A percentile compares a stretch with the other conserved stretches of the same genome.
phyloP scores from a whole-genome alignment of 2,113 vertebrate species.

The Oreocharis arfaki region DNA sequence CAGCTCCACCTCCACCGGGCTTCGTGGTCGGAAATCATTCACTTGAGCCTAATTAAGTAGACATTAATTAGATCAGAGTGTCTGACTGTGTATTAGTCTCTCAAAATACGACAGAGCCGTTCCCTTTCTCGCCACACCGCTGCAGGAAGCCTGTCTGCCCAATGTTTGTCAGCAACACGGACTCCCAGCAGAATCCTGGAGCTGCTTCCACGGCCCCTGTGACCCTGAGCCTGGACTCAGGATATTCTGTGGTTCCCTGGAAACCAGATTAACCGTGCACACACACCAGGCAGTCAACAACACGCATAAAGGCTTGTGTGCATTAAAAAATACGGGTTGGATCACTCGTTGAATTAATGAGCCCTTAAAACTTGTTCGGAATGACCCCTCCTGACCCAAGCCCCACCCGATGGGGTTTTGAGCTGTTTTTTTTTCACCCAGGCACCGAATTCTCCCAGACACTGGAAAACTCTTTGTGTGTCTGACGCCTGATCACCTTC shows the following conservation, averaged over 20 bases:
- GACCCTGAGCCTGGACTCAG: not conserved
- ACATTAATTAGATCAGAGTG: not conserved
- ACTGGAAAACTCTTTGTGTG: not conserved
- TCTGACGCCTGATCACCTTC: not conserved
- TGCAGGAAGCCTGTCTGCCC: not conserved
- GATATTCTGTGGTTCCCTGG: not conserved
- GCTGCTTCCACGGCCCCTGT: not conserved
- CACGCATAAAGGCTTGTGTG: rapidly evolving
- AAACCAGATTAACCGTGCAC: not conserved
- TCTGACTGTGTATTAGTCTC: not conserved
- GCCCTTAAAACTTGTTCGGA: not conserved
- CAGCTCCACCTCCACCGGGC: not conserved
- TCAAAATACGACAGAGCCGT: rapidly evolving
- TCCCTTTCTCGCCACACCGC: not conserved
- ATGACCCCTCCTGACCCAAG: not conserved
- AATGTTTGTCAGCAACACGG: rapidly evolving
- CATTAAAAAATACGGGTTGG: not conserved
- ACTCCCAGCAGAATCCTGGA: not conserved
- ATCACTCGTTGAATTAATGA: not conserved
- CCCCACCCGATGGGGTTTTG: not conserved
- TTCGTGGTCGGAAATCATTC: not conserved
- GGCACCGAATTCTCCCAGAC: not conserved
- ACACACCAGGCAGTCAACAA: not conserved
- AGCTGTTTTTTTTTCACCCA: not conserved
- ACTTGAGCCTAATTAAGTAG: not conserved